Evolutionary conservation across 2,888 invertebrate species (phyloP).

Genomic region (Drosophila pseudotalamancana): DNA sequence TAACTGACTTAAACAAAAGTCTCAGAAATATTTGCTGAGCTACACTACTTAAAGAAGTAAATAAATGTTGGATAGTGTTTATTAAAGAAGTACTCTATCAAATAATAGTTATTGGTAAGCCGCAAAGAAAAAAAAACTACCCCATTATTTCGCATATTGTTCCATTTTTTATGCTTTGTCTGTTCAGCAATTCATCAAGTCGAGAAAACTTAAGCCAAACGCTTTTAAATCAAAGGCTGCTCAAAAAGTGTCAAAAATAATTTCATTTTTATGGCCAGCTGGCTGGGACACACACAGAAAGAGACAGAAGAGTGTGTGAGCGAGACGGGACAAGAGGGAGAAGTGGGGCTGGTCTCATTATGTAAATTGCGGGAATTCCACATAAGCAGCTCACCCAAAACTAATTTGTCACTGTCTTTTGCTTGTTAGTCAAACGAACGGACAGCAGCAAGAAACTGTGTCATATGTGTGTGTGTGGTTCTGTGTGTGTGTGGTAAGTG

Average conservation of each 20-base stretch:
- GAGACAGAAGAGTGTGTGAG: neutral
- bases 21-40: too few species aligned
- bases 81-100: neutral
- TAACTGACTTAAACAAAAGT: too few species aligned
- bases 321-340: neutral
- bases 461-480: conserved; percentile 9
- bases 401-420: conserved; percentile 79
- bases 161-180: neutral
- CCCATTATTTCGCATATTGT: neutral
- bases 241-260: conserved; percentile 74
- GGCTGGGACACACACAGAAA: conserved; percentile 20
- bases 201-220: conserved; percentile 45
- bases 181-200: conserved; percentile 59
- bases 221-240: conserved; percentile 53
- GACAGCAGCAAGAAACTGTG: conserved; percentile 31
- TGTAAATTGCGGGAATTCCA: conserved; percentile 78
- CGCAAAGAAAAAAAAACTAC: neutral
- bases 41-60: neutral
- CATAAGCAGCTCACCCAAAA: conserved; percentile 79
- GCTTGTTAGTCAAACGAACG: conserved; percentile 77
- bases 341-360: conserved; percentile 60
- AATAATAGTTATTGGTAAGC: neutral
- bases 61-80: too few species aligned
- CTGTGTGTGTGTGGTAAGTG: neutral
- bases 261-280: conserved; percentile 58